A percentile compares a stretch with the other conserved stretches of the same genome.
Conservation (phyloP, 2,888 invertebrate species). For the Habrosyne pyritoides region DNA sequence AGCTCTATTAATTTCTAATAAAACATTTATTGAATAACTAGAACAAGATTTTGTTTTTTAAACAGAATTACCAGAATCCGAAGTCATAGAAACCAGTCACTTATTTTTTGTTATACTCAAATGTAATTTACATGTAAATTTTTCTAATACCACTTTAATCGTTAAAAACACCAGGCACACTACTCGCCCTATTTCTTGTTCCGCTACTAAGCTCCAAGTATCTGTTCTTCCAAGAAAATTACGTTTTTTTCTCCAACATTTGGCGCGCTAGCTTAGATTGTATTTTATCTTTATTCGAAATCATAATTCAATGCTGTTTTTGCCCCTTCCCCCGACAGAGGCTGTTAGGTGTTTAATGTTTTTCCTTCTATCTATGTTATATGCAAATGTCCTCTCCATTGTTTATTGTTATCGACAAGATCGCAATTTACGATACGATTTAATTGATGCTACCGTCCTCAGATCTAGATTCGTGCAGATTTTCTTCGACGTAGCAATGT, state of each 20-base stretch:
- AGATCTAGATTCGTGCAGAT: slow-evolving; percentile 22
- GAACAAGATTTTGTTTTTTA: background rate
- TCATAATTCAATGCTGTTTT: slow-evolving; percentile 80
- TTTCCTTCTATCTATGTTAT: slow-evolving; percentile 61
- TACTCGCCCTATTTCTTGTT: slow-evolving; percentile 59
- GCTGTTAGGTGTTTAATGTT: slow-evolving; percentile 72
- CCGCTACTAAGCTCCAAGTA: slow-evolving; percentile 52
- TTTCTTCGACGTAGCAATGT: slow-evolving; percentile 7
- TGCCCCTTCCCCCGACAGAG: slow-evolving; percentile 59
- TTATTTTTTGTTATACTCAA: background rate
- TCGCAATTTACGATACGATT: slow-evolving; percentile 53
- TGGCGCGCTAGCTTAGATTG: slow-evolving; percentile 76
- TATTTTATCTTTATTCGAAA: slow-evolving; percentile 82
- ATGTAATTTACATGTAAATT: background rate
- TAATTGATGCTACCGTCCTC: slow-evolving; percentile 47
- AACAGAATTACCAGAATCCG: background rate
- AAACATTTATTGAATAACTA: background rate
- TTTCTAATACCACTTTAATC: slow-evolving; percentile 5
- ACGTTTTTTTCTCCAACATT: slow-evolving; percentile 77
- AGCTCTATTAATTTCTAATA: too few relatives aligned
- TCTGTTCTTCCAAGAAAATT: slow-evolving; percentile 68
- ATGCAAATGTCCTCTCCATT: slow-evolving; percentile 67
- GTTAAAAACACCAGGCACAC: slow-evolving; percentile 26
- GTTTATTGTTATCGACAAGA: slow-evolving; percentile 65
- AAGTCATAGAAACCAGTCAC: background rate